These are phyloP conservation scores for Pitta sordida DNA, from an alignment of 2,113 vertebrate genomes.

Conservation along the genomic window DNA sequence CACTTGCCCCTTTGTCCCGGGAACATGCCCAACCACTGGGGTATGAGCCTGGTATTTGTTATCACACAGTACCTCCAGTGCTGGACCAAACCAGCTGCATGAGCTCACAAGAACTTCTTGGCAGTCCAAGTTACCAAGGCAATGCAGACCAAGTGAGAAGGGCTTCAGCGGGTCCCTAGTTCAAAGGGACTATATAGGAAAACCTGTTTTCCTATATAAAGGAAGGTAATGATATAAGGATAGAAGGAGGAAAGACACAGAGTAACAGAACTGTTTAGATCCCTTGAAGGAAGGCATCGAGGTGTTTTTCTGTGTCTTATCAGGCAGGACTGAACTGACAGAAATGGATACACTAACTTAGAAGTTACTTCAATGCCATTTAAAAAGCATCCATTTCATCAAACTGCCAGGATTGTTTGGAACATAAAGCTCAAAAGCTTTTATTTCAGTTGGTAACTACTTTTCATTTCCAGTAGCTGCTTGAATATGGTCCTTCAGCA, in stretches of 20 bases:
- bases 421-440: neutral
- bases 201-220: no score
- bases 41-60: neutral
- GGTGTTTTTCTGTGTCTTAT: neutral
- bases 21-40: neutral
- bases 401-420: neutral
- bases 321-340: neutral
- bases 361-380: neutral
- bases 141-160: neutral
- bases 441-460: neutral
- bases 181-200: neutral
- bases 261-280: neutral
- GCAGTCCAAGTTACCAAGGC: neutral
- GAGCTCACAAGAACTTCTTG: neutral
- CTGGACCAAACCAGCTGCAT: neutral
- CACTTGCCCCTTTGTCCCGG: neutral
- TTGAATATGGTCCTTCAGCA: neutral
- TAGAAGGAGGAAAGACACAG: neutral
- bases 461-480: neutral
- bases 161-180: neutral
- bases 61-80: neutral
- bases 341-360: neutral
- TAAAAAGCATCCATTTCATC: neutral
- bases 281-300: neutral
- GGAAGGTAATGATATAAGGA: neutral